Conservation (phyloP, 2,888 invertebrate species). For the Microctonus brassicae region DNA sequence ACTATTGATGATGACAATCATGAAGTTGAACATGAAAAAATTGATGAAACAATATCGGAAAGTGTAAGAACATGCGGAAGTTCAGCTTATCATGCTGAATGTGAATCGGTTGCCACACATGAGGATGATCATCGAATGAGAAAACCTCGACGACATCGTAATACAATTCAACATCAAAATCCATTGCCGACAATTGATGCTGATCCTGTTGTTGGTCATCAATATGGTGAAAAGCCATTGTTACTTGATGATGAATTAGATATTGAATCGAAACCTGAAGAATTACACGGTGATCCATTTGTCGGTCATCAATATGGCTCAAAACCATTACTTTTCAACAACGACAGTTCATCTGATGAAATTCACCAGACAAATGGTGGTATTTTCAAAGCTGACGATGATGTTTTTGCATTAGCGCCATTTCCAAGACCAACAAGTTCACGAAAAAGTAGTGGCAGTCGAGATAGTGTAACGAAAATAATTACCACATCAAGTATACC, state of each 20-base stretch:
- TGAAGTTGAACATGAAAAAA: conserved; percentile 65
- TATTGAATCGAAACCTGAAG: conserved; percentile 70
- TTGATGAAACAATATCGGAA: conserved; percentile 75
- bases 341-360: conserved; percentile 56
- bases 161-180: conserved; percentile 59
- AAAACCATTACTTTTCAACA: conserved; percentile 77
- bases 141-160: conserved; percentile 66
- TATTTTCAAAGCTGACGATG: conserved; percentile 66
- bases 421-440: conserved; percentile 69
- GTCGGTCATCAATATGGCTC: conserved; percentile 81
- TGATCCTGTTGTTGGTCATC: conserved; percentile 77
- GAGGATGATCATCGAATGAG: conserved; percentile 73
- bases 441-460: conserved; percentile 53
- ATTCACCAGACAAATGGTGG: conserved; percentile 49
- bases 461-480: conserved; percentile 42
- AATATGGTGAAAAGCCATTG: conserved; percentile 82
- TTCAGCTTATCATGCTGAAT: conserved; percentile 80
- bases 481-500: conserved; percentile 36
- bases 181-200: conserved; percentile 56
- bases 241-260: conserved; percentile 84
- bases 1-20: conserved; percentile 63
- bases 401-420: conserved; percentile 81
- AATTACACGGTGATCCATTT: conserved; percentile 72
- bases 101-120: conserved; percentile 78
- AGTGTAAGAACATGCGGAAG: conserved; percentile 78